A percentile compares a stretch with the other conserved stretches of the same genome.
Conservation (phyloP, 2,113 vertebrate species). For the Procavia capensis region DNA sequence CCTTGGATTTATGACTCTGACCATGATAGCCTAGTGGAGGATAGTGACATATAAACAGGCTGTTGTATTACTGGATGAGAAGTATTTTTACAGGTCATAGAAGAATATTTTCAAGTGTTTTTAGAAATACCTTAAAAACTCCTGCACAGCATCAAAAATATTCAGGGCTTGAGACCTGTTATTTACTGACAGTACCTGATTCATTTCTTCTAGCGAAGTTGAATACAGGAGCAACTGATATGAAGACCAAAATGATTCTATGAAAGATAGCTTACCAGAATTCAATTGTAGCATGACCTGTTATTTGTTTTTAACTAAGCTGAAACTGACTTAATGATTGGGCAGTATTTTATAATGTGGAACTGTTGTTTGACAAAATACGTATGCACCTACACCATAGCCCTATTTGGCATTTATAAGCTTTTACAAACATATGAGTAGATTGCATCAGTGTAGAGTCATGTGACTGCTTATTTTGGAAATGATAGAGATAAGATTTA, state of each 20-base stretch:
- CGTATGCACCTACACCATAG: not conserved
- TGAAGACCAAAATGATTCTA: not conserved
- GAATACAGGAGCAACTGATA: not conserved
- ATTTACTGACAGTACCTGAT: not conserved
- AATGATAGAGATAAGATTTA: slow-evolving; percentile 14
- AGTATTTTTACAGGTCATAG: not conserved
- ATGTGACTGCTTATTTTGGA: not conserved
- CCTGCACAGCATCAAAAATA: not conserved
- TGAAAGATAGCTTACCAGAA: slow-evolving; percentile 8
- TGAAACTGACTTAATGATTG: not conserved
- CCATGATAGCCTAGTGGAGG: not conserved
- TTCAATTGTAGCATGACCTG: not conserved
- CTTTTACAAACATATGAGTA: not conserved
- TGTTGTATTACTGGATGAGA: not conserved
- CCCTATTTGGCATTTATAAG: not conserved
- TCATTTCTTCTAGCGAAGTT: slow-evolving; percentile 11
- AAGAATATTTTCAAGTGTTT: slow-evolving; percentile 27
- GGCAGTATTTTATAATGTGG: not conserved
- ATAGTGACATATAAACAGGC: not conserved
- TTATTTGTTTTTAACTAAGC: slow-evolving; percentile 50
- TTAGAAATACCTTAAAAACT: not conserved
- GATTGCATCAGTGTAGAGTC: slow-evolving; percentile 13
- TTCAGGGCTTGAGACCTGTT: not conserved
- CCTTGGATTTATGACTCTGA: not conserved
- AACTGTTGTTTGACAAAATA: not conserved